Percentiles rank a stretch among this genome's conserved stretches.
phyloP scores from a whole-genome alignment of 2,113 vertebrate genomes.

The Cryptomyrus ogoouensis region DNA sequence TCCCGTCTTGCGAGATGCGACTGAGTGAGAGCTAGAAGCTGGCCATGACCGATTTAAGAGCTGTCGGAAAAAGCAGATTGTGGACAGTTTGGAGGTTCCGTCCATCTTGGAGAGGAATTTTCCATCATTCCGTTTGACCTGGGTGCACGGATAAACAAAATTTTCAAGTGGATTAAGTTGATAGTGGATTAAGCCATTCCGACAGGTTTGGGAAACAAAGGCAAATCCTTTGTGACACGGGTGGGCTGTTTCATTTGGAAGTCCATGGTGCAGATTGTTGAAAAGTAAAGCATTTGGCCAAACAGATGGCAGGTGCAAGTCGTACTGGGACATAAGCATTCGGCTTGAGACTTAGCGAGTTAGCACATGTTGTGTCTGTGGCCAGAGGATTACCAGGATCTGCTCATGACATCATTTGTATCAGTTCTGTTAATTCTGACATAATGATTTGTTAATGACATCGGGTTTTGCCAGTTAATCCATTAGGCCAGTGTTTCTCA shows the following conservation, averaged over 20 bases:
- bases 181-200: neutral
- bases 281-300: conserved; percentile 2
- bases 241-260: neutral
- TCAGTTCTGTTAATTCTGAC: conserved; percentile 10
- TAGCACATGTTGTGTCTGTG: neutral
- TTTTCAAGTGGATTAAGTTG: neutral
- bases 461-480: neutral
- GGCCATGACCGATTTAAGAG: neutral
- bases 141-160: neutral
- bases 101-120: neutral
- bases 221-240: neutral
- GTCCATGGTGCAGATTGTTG: neutral
- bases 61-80: neutral
- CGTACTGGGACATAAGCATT: neutral
- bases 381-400: conserved; percentile 9
- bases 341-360: neutral
- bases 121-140: neutral
- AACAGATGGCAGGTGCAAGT: conserved; percentile 21
- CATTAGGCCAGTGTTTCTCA: neutral
- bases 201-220: conserved; percentile 1
- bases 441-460: neutral
- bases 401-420: conserved; percentile 1
- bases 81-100: neutral
- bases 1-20: neutral
- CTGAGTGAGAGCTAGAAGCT: neutral